These are phyloP conservation scores for Melanargia galathea DNA, from an alignment of 2,888 invertebrate genomes.

Conservation along the genomic window DNA sequence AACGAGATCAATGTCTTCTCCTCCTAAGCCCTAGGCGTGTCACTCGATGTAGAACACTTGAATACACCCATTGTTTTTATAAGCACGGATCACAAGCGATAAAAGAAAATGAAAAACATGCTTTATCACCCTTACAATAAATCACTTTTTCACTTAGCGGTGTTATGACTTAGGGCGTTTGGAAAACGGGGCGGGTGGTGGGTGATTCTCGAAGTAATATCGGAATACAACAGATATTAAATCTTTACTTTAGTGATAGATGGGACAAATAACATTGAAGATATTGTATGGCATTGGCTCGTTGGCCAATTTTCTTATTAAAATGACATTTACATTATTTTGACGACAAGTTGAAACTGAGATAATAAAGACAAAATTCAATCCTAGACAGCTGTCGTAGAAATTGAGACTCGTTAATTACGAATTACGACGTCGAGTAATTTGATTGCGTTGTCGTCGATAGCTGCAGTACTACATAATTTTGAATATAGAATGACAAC, in stretches of 20 bases:
- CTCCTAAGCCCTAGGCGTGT: neutral
- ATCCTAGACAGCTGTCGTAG: too few species aligned
- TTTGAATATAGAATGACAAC: too few species aligned
- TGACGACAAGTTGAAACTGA: too few species aligned
- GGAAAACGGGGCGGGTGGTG: constrained; percentile 16
- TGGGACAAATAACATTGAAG: neutral
- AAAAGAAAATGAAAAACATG: constrained; percentile 28
- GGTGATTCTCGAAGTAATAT: constrained; percentile 3
- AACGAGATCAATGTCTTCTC: neutral
- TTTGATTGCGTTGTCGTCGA: too few species aligned
- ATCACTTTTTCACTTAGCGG: constrained; percentile 32
- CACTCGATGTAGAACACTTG: constrained; percentile 55
- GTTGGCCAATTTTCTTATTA: neutral
- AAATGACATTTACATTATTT: too few species aligned
- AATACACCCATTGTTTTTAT: constrained; percentile 51
- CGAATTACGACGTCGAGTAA: too few species aligned
- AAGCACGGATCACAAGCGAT: constrained; percentile 20
- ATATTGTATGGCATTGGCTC: neutral
- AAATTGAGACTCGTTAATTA: too few species aligned
- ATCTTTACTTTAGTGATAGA: neutral
- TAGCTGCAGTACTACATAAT: too few species aligned
- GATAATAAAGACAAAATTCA: too few species aligned
- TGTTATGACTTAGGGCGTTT: constrained; percentile 30
- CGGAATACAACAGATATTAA: neutral
- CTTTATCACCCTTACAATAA: constrained; percentile 31